Percentiles rank a stretch among this genome's conserved stretches.
phyloP scores from a whole-genome alignment of 2,888 invertebrate genomes.

The Noctua comes region DNA sequence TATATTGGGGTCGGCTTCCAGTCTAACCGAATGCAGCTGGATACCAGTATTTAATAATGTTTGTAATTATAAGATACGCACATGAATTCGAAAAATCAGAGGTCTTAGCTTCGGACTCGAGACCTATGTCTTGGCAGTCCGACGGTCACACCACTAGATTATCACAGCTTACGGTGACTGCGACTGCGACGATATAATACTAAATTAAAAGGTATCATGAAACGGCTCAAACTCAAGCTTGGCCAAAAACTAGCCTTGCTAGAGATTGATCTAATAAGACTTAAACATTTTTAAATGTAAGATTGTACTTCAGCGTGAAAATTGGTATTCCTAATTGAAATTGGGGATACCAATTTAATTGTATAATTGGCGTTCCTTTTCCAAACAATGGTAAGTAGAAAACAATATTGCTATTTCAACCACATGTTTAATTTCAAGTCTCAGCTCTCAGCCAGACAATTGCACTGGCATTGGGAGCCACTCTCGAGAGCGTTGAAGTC shows the following conservation, averaged over 20 bases:
- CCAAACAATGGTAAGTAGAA: background rate
- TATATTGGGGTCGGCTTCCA: too few relatives aligned
- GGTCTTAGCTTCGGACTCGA: too few relatives aligned
- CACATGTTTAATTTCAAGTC: constrained; percentile 56
- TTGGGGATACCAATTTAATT: background rate
- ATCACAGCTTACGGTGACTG: too few relatives aligned
- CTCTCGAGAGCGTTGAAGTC: constrained; percentile 25
- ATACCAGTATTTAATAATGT: too few relatives aligned
- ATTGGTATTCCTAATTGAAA: background rate
- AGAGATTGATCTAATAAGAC: background rate
- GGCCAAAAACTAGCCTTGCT: background rate
- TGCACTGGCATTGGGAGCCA: constrained; percentile 21
- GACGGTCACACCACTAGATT: too few relatives aligned
- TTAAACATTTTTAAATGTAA: background rate
- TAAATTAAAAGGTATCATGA: background rate
- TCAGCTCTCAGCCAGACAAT: constrained; percentile 37
- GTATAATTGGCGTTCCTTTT: background rate
- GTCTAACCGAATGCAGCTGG: too few relatives aligned
- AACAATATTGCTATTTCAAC: constrained; percentile 1
- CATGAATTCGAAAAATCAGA: too few relatives aligned
- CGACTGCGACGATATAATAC: background rate
- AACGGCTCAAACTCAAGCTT: background rate
- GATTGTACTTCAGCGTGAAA: background rate
- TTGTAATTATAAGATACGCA: too few relatives aligned
- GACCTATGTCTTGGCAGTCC: too few relatives aligned